Percentiles rank a stretch among this genome's conserved stretches.
Conservation (phyloP, 2,113 vertebrate species). For the Sorex fumeus region DNA sequence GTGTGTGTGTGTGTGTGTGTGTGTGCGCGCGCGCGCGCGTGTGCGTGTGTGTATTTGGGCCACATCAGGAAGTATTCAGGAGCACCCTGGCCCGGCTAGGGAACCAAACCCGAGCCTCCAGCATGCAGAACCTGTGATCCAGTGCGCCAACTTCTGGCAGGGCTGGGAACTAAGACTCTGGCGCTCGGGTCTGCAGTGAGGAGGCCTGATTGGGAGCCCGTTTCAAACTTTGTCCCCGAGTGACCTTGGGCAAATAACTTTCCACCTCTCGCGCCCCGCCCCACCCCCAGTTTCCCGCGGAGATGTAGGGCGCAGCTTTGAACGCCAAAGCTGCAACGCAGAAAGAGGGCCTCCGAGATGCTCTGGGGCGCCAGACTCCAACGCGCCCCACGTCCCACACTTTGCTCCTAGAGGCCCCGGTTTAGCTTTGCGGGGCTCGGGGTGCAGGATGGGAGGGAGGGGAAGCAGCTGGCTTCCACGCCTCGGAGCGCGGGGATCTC, state of each 20-base stretch:
- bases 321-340: not conserved
- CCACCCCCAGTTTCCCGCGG: not conserved
- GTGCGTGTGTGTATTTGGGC: too few relatives aligned
- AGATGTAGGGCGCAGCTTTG: not conserved
- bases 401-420: not conserved
- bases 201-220: not conserved
- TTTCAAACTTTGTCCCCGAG: not conserved
- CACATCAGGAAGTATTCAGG: too few relatives aligned
- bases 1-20: too few relatives aligned
- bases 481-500: not conserved
- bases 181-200: not conserved
- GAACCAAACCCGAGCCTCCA: too few relatives aligned
- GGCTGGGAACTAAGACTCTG: not conserved
- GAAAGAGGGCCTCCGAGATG: not conserved
- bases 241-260: not conserved
- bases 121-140: too few relatives aligned
- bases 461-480: not conserved
- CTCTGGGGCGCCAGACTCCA: too few relatives aligned
- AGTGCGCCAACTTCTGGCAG: too few relatives aligned
- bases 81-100: too few relatives aligned
- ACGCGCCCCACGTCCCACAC: constrained; percentile 15
- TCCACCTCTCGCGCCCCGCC: not conserved
- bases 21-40: too few relatives aligned
- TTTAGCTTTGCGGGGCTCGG: not conserved
- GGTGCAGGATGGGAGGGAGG: not conserved